A percentile compares a stretch with the other conserved stretches of the same genome.
Evolutionary conservation across 2,113 vertebrate species (phyloP).

Genomic region (Cephalopholis sonnerati): DNA sequence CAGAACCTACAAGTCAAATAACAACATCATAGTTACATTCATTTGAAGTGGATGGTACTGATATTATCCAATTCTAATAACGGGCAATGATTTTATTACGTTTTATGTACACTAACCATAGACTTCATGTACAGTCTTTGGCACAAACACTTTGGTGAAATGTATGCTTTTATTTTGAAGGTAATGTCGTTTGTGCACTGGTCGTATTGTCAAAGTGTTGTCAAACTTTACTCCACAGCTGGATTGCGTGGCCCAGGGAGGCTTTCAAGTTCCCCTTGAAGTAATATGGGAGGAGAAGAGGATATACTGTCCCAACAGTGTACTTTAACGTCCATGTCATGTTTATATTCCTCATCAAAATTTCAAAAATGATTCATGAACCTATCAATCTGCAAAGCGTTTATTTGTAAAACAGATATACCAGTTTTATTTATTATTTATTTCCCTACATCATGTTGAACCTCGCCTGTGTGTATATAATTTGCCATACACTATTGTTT

Average conservation of each 20-base stretch:
- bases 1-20: not conserved
- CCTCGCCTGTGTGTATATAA: too few relatives aligned
- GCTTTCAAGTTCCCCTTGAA: conserved; percentile 13
- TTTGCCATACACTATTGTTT: too few relatives aligned
- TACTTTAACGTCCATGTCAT: not conserved
- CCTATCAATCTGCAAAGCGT: too few relatives aligned
- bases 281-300: not conserved
- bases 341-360: not conserved
- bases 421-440: too few relatives aligned
- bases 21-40: not conserved
- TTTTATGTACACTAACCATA: not conserved
- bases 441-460: too few relatives aligned
- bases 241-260: conserved; percentile 34
- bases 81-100: not conserved
- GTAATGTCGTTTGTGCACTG: rapidly evolving
- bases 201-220: not conserved
- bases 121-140: too few relatives aligned
- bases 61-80: not conserved
- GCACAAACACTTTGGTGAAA: not conserved
- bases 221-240: conserved; percentile 50
- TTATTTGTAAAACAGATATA: too few relatives aligned
- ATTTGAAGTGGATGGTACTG: not conserved
- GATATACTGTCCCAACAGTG: not conserved
- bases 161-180: conserved; percentile 60
- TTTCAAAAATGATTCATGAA: too few relatives aligned